Base-by-base conservation (phyloP, 2,797 vertebrate genomes). In the Eospalax fontanierii region DNA sequence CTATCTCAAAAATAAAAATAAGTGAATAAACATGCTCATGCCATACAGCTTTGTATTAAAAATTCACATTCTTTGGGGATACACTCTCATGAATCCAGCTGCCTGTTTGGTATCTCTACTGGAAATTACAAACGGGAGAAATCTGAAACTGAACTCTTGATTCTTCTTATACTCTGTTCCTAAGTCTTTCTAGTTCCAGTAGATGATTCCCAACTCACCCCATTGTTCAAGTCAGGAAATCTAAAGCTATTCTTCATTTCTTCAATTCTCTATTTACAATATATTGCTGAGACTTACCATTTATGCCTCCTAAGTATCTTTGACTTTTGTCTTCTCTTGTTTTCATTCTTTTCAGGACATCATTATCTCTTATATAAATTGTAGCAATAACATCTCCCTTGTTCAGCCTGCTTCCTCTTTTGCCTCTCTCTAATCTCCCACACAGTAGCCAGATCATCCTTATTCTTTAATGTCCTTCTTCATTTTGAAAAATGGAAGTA, bases 391-490 rank as follows among this genome's bases (percentile, higher is more conserved):
- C 38, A 63, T 81, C 33, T 18, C 85, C 46, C 38, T 59, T n/a
- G 24, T 59, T 85, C 46, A 89, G 7, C 24, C 28, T 87, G 73
- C 61, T 96, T 91, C 91, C 35, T 54, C 50, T 81, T 94, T 79
- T 75, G 71, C 61, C 68, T 89, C 19, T 85, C 40, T 85, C 63
- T 71, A 88, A 73, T 71, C 59, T 10, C 82, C 35, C 30, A 80
- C 28, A 19, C 5, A 38, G 35, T 5, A 85, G 71, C 68, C 43
- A 54, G 93, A 57, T 76, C 80, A 84, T 79, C 50, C 65, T 79
- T 61, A 88, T 73, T 92, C 59, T 78, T 96, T 90, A 61, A 95
- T 89, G 70, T 66, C 30, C 61, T 94, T 80, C 26, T 79, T 50
- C 57, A 26, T 82, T 92, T 91, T 21, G 15, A 86, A 93, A 94